Evolutionary conservation across 2,113 vertebrate species (phyloP), one percentile per base, ranked within the genome.

Genomic region (Peromyscus californicus): DNA sequence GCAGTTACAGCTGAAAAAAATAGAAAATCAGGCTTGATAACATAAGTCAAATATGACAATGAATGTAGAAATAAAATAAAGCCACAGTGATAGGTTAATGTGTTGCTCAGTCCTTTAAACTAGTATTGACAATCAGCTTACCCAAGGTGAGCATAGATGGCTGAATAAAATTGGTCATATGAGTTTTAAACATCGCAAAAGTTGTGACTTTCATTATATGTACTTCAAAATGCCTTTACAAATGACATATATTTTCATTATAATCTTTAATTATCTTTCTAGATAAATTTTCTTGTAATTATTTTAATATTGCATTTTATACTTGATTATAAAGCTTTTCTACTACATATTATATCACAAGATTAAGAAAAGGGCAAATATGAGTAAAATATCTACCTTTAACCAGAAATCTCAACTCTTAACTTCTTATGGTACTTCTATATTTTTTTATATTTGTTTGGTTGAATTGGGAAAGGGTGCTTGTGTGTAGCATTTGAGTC

Each of bases 21-120:
- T 33, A 70, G 91, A 90, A 95, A 95, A 72, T n/a, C 5, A 6
- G 4, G 33, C 19, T 85, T 90, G 75, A 85, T 80, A 97, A 93
- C 97, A 94, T 79, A 94, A 93, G 31, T 85, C 63, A 94, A 82
- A 94, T 88, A 95, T 54, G 85, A 92, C n/a, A 84, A 95, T 79
- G 84, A 69, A 1, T 29, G 36, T 65, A 1, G 19, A 51, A 84
- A 90, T 80, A 61, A 95, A 96, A 95, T 92, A 85, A 88, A 96
- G 42, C 22, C 36, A 85, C 3, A 83, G 36, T 5, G 26, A 48
- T 29, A 76, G 13, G 74, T 67, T 19, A 94, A 7, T 19, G 7
- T 86, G 4, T 67, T 91, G 79, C 22, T 94, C 19, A n/a, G 0
- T 45, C 17, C 6, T 84, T 93, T 70, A 78, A 74, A 31, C 5